phyloP scores from a whole-genome alignment of 53 echinoderm and acorn worm species.

The Stichopus horrens region DNA sequence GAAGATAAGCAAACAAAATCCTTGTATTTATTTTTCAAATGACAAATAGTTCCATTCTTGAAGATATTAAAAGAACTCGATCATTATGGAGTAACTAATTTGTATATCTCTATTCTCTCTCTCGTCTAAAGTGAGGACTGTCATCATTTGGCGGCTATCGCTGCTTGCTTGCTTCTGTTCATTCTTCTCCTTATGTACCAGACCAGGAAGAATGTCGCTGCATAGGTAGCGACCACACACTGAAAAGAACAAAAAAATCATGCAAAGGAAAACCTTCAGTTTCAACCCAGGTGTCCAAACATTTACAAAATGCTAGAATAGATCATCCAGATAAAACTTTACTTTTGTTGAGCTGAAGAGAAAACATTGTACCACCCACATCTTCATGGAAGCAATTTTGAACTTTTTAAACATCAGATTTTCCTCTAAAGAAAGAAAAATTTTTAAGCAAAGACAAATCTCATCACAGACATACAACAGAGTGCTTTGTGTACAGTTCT shows the following conservation, averaged over 20 bases:
- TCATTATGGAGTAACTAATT: not conserved
- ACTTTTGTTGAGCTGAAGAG: too few species aligned
- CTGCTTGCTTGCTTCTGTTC: conserved; percentile 65
- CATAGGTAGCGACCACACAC: conserved; percentile 86
- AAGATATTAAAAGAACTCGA: not conserved
- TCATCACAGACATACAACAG: too few species aligned
- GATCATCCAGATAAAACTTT: too few species aligned
- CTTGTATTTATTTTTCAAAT: not conserved
- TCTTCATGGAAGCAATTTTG: too few species aligned
- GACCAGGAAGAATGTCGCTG: conserved; percentile 66
- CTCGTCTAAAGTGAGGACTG: not conserved
- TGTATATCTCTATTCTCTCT: conserved; percentile 13
- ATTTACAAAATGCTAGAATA: too few species aligned
- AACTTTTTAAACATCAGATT: too few species aligned
- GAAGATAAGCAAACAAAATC: not conserved
- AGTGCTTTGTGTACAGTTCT: too few species aligned
- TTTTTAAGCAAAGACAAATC: too few species aligned
- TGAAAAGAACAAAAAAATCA: conserved; percentile 29
- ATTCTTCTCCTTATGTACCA: conserved; percentile 72
- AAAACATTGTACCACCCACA: too few species aligned
- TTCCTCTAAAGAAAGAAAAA: too few species aligned
- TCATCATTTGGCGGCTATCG: conserved; percentile 54
- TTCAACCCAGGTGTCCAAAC: too few species aligned
- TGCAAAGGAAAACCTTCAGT: too few species aligned
- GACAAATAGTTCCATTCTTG: not conserved